Evolutionary conservation across 2,888 invertebrate genomes (phyloP).

Genomic region (Aspidiotus rigidus): DNA sequence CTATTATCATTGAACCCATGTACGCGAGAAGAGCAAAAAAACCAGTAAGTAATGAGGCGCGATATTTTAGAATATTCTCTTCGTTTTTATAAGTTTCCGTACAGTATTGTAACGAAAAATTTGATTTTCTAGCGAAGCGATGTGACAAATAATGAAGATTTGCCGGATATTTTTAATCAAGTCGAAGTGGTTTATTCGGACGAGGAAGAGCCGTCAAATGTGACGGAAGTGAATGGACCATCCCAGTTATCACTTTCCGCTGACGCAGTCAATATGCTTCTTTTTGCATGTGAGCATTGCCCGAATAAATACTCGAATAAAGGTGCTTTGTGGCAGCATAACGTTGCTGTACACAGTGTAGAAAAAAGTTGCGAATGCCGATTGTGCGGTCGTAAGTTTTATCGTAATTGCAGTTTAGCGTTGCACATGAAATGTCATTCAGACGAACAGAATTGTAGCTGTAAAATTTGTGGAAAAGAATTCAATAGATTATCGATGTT

Average conservation of each 20-base stretch:
- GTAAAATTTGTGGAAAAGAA: slow-evolving; percentile 37
- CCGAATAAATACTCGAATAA: slow-evolving; percentile 38
- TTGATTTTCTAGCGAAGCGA: not conserved
- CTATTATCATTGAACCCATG: slow-evolving; percentile 22
- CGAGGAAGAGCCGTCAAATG: slow-evolving; percentile 2
- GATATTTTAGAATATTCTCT: slow-evolving; percentile 1
- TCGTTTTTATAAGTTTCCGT: not conserved
- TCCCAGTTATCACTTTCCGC: not conserved
- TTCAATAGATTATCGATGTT: slow-evolving; percentile 37
- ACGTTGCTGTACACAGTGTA: slow-evolving; percentile 37
- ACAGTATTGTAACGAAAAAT: not conserved
- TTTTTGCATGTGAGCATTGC: slow-evolving; percentile 37
- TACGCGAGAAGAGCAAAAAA: slow-evolving; percentile 14
- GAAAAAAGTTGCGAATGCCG: slow-evolving; percentile 39
- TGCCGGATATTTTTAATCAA: slow-evolving; percentile 37
- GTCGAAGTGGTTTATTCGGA: slow-evolving; percentile 40
- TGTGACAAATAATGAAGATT: slow-evolving; percentile 34
- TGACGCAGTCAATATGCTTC: slow-evolving; percentile 15
- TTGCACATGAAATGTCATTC: slow-evolving; percentile 38
- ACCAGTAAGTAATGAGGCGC: not conserved
- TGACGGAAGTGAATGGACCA: not conserved
- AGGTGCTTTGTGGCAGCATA: slow-evolving; percentile 38
- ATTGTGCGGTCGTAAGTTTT: slow-evolving; percentile 38
- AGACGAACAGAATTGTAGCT: slow-evolving; percentile 38
- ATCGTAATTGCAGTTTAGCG: slow-evolving; percentile 38